phyloP scores from a whole-genome alignment of 2,888 invertebrate species.

The Mesochorus sp. region DNA sequence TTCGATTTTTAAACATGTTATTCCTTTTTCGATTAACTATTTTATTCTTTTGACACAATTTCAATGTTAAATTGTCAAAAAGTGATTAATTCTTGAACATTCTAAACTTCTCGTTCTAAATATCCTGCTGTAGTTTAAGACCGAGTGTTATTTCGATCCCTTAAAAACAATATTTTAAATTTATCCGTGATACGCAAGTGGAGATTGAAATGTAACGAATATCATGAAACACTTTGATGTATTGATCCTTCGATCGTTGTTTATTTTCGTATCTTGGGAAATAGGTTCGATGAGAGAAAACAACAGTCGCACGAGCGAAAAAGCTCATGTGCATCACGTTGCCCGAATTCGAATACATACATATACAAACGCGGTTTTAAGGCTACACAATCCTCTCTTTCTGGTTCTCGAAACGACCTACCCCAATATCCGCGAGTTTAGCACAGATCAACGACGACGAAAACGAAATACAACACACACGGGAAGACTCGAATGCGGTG shows the following conservation, averaged over 20 bases:
- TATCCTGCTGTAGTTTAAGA: too few relatives aligned
- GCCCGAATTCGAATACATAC: conserved; percentile 3
- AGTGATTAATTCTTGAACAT: too few relatives aligned
- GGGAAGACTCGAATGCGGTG: conserved; percentile 37
- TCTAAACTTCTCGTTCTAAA: too few relatives aligned
- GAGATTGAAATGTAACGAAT: not conserved
- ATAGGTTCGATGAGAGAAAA: conserved; percentile 1
- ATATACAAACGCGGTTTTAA: conserved; percentile 17
- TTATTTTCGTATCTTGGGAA: too few relatives aligned
- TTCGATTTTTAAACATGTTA: not conserved
- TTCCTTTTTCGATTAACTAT: not conserved
- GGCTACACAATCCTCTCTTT: conserved; percentile 21
- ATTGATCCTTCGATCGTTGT: too few relatives aligned
- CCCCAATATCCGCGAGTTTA: conserved; percentile 49
- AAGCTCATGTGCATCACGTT: not conserved
- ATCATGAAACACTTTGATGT: not conserved
- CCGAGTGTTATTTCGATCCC: too few relatives aligned
- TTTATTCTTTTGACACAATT: not conserved
- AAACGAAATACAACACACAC: conserved; percentile 11
- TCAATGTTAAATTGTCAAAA: not conserved
- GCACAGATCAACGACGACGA: conserved; percentile 26
- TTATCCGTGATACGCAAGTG: not conserved
- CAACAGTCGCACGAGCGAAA: conserved; percentile 16
- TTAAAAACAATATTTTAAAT: too few relatives aligned
- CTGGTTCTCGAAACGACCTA: conserved; percentile 46